Conservation (phyloP, 2,888 invertebrate genomes). For the Acrobasis consociella region DNA sequence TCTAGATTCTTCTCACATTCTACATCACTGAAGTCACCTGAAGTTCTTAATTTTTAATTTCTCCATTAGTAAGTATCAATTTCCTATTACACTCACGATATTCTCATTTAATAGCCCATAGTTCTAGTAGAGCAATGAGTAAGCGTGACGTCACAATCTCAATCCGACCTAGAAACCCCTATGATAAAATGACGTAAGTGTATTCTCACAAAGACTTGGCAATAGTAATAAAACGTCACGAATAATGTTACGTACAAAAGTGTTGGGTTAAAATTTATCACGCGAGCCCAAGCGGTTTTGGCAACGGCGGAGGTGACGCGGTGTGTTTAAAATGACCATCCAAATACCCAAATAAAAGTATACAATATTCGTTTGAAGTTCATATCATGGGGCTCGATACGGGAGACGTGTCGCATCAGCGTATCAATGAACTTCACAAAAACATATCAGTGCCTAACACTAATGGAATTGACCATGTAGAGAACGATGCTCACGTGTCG, state of each 20-base stretch:
- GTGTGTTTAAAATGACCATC: constrained; percentile 14
- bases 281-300: constrained; percentile 18
- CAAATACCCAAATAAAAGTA: constrained; percentile 6
- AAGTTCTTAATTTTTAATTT: not conserved
- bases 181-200: constrained; percentile 15
- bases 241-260: constrained; percentile 6
- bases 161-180: constrained; percentile 14
- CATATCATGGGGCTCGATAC: constrained; percentile 8
- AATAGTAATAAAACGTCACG: constrained; percentile 10
- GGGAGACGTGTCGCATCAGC: constrained; percentile 7
- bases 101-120: constrained; percentile 1
- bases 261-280: constrained; percentile 16
- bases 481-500: constrained; percentile 6
- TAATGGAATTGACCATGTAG: constrained; percentile 16
- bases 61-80: not conserved
- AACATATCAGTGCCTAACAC: not conserved
- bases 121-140: constrained; percentile 7
- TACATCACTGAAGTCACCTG: not conserved
- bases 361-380: not conserved
- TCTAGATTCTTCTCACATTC: constrained; percentile 1
- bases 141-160: constrained; percentile 5
- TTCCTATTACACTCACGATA: constrained; percentile 4
- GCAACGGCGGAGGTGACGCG: constrained; percentile 16
- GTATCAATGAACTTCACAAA: constrained; percentile 2
- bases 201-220: constrained; percentile 4